Conservation (phyloP, 2,797 vertebrate genomes). For the Neosilurus hyrtlii region DNA sequence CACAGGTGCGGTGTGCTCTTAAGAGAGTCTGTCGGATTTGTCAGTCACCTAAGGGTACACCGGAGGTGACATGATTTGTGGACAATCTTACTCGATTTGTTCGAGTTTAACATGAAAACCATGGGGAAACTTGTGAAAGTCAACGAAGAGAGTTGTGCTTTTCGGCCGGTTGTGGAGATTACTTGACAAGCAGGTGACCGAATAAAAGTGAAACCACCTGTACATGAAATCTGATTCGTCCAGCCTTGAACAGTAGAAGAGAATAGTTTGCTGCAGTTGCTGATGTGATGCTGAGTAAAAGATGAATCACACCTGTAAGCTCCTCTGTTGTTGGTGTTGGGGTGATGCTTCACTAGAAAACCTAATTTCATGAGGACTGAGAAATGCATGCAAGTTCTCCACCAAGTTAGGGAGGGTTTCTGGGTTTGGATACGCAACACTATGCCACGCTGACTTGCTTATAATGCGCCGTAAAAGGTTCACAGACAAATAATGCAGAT, state of each 20-base stretch:
- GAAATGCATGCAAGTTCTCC: neutral
- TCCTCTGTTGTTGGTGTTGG: neutral
- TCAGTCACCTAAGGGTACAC: no score
- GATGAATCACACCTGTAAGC: no score
- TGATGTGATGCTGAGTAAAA: neutral
- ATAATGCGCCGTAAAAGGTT: neutral
- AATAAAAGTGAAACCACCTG: neutral
- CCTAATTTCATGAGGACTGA: neutral
- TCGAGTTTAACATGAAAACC: neutral
- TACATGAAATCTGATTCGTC: neutral
- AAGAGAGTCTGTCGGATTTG: no score
- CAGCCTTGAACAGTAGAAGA: neutral
- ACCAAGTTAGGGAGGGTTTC: neutral
- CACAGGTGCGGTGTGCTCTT: no score
- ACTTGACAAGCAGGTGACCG: neutral
- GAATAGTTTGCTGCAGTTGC: neutral
- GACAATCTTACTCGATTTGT: no score
- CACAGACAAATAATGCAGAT: neutral
- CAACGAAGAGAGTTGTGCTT: neutral
- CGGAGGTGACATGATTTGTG: no score
- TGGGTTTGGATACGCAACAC: neutral
- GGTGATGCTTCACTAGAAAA: neutral
- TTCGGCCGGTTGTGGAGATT: neutral
- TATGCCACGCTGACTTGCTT: neutral
- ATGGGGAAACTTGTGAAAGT: neutral